phyloP scores from a whole-genome alignment of 2,797 vertebrate species.

The Syngnathus rostellatus region DNA sequence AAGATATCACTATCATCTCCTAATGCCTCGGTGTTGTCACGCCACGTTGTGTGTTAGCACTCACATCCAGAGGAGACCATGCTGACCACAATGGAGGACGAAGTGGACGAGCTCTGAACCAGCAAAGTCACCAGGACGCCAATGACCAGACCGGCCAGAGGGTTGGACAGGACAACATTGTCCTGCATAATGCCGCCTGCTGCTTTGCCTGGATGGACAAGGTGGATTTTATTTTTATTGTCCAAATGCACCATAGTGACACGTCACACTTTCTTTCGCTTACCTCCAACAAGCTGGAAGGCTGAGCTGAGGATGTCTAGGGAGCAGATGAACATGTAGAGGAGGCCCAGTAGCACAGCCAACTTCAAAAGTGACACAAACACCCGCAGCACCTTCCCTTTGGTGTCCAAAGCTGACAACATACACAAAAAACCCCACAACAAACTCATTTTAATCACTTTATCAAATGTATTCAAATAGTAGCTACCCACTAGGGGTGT shows the following conservation, averaged over 20 bases:
- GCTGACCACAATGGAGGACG: slow-evolving; percentile 92
- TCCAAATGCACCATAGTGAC: neutral
- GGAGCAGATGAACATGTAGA: slow-evolving; percentile 93
- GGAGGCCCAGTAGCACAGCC: slow-evolving; percentile 73
- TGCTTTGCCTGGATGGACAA: slow-evolving; percentile 72
- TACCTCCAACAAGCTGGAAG: slow-evolving; percentile 95
- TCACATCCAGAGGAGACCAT: slow-evolving; percentile 93
- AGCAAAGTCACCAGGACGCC: slow-evolving; percentile 89
- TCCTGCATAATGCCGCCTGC: slow-evolving; percentile 92
- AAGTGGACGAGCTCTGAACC: slow-evolving; percentile 95
- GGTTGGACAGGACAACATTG: slow-evolving; percentile 80
- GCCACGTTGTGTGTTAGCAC: slow-evolving; percentile 37
- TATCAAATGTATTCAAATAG: neutral
- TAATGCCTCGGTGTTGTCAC: neutral
- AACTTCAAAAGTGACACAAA: slow-evolving; percentile 69
- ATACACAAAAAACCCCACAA: neutral
- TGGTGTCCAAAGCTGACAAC: slow-evolving; percentile 75
- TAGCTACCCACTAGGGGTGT: neutral
- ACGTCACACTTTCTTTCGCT: neutral
- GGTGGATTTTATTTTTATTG: neutral
- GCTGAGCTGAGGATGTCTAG: slow-evolving; percentile 89
- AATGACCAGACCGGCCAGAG: slow-evolving; percentile 87
- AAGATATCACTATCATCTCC: neutral
- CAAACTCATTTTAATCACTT: neutral
- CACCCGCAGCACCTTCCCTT: slow-evolving; percentile 71